Percentiles rank a stretch among this genome's conserved stretches.
phyloP scores from a whole-genome alignment of 2,888 invertebrate species.

The Choristoneura rosaceana region DNA sequence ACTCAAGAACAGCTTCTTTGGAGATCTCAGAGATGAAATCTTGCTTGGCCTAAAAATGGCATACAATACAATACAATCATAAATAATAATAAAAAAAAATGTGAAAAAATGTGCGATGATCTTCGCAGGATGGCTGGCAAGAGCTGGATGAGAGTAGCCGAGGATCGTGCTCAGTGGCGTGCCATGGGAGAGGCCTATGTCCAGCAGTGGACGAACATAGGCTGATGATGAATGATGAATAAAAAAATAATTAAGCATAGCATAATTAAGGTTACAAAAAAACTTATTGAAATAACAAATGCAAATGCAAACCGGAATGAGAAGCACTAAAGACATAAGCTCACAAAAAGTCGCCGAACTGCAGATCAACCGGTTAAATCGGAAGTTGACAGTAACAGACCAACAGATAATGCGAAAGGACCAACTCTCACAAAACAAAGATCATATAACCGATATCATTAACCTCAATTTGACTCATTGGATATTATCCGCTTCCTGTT shows the following conservation, averaged over 20 bases:
- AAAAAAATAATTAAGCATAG: no score
- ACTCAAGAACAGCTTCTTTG: no score
- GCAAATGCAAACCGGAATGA: not conserved
- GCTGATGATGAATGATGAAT: no score
- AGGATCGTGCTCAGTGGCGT: no score
- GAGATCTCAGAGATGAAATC: no score
- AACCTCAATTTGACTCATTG: slow-evolving; percentile 18
- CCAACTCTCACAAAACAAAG: slow-evolving; percentile 29
- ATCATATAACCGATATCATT: slow-evolving; percentile 32
- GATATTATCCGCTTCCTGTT: slow-evolving; percentile 31
- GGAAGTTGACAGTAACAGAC: slow-evolving; percentile 32
- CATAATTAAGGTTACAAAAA: not conserved
- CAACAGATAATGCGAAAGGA: slow-evolving; percentile 21
- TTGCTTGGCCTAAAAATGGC: not conserved
- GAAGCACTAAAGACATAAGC: not conserved
- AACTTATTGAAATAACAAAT: not conserved
- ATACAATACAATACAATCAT: no score
- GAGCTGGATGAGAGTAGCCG: no score
- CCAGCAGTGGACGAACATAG: no score
- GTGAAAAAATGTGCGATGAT: no score
- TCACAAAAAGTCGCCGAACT: not conserved
- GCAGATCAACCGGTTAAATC: slow-evolving; percentile 24
- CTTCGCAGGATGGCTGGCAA: no score
- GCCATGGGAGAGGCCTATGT: no score
- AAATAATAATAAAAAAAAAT: no score